Evolutionary conservation across 1,140 invertebrate genomes (phyloP), one percentile per base, ranked within the genome.

Genomic region (Scaptomyza hsui): DNA sequence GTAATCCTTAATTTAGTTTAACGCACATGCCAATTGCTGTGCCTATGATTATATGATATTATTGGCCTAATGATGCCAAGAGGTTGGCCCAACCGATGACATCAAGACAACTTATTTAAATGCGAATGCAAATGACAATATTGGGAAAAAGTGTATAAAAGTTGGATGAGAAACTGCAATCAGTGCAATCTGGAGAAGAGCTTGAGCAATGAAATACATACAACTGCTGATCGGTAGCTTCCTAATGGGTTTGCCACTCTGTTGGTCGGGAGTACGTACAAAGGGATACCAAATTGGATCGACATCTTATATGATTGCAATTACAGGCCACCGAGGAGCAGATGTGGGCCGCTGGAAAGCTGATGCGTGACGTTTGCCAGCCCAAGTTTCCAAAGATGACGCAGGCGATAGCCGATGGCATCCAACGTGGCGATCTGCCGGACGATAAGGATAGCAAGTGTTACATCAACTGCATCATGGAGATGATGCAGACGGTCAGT

Each of bases 251-350:
- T 19, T 70, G 24, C 67, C 60, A 24, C 44, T 64, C 4, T 64
- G 60, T 35, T 49, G 67, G 51, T 26, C 67, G 12, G 67, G 67
- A 19, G 65, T 68, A 29, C 10, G 67, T 55, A 5, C 4, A 13
- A 4, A 9, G 3, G 35, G 6, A 26, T 55, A 4, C n/a, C 5
- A 0, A 9, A n/a, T n/a, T 12, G n/a, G 37, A 26, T 41, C 41
- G 9, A 0, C 37, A n/a, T 4, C 18, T 48, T 3, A 10, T 1
- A 2, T 41, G 16, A 0, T 26, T 19, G 9, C 7, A 51, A 15
- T 63, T 52, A 15, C 29, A 86, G 81, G 72, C 96, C 95, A 93
- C 93, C 91, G 91, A 92, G 91, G 79, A 90, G 45, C 90, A 91
- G 18, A 91, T 91, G 89, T 65, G 72, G 35, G 39, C 83, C 0